Evolutionary conservation across 2,888 invertebrate genomes (phyloP), one percentile per base, ranked within the genome.

Genomic region (Hirtodrosophila alboralis): DNA sequence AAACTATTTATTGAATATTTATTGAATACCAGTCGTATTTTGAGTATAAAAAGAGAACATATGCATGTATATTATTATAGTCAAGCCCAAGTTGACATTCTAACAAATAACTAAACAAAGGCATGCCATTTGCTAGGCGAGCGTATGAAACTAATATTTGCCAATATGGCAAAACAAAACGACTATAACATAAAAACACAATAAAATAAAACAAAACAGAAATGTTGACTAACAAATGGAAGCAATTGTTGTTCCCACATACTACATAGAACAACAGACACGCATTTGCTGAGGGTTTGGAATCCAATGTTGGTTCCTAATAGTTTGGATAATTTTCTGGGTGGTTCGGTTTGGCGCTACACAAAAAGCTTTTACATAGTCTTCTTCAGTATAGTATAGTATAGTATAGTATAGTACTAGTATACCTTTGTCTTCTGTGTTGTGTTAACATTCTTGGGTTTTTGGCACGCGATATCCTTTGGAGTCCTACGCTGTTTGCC

Each of bases 401-500:
- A n/a, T n/a, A n/a, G n/a, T n/a, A n/a, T n/a, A n/a, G n/a, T n/a
- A n/a, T n/a, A n/a, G n/a, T n/a, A n/a, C n/a, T 18, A 48, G 26
- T 36, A 27, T 59, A 36, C 43, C 57, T 54, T 48, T 64, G 51
- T 59, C 40, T 70, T 44, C 27, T 41, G 12, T 13, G 12, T n/a
- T 27, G 52, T 69, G 83, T 81, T 87, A 79, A 70, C 73, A 63
- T 58, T n/a, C n/a, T n/a, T n/a, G n/a, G 64, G 43, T 84, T 77
- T 84, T 83, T 71, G 70, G 83, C 87, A 88, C 88, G 88, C 87
- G 88, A 88, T 87, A 80, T 84, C 69, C 83, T 80, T 87, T 81
- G 71, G 53, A 31, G 45, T 49, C 44, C 53, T 54, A n/a, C 57
- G 52, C 53, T 73, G 73, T 79, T 79, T 84, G 74, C 68, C 65